Conservation (phyloP, 2,797 vertebrate genomes). For the Sciurus carolinensis region DNA sequence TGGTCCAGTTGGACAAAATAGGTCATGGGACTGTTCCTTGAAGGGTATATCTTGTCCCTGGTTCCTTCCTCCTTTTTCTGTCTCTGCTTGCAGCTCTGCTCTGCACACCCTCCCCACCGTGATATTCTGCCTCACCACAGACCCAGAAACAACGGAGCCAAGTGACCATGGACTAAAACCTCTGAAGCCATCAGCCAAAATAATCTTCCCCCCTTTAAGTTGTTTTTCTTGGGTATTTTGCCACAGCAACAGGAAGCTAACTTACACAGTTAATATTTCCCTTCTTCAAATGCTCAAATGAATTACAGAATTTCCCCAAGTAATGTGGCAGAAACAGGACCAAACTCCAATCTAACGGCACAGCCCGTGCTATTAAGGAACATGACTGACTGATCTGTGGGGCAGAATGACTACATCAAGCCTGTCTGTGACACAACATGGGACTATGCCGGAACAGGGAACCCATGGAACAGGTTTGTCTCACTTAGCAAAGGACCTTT, state of each 20-base stretch:
- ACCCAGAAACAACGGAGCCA: neutral
- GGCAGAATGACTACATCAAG: neutral
- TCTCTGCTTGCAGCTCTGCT: neutral
- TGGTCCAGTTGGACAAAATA: neutral
- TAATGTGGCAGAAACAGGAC: neutral
- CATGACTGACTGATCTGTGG: neutral
- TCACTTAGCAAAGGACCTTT: neutral
- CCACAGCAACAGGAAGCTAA: neutral
- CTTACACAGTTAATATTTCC: neutral
- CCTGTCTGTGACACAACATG: neutral
- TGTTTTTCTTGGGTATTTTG: neutral
- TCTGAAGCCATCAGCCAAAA: neutral
- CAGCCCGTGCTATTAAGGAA: neutral
- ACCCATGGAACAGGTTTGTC: neutral
- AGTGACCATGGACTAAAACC: neutral
- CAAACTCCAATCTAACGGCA: neutral
- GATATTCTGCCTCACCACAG: neutral
- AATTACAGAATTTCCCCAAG: constrained; percentile 34
- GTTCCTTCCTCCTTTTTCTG: neutral
- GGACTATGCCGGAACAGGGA: neutral
- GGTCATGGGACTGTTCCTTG: neutral
- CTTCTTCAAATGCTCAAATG: constrained; percentile 25
- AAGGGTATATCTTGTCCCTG: neutral
- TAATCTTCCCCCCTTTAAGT: neutral
- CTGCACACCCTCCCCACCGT: neutral